These are phyloP conservation scores for Globodera ellingtonae DNA, from an alignment of 1,140 invertebrate genomes.

Conservation along the genomic window DNA sequence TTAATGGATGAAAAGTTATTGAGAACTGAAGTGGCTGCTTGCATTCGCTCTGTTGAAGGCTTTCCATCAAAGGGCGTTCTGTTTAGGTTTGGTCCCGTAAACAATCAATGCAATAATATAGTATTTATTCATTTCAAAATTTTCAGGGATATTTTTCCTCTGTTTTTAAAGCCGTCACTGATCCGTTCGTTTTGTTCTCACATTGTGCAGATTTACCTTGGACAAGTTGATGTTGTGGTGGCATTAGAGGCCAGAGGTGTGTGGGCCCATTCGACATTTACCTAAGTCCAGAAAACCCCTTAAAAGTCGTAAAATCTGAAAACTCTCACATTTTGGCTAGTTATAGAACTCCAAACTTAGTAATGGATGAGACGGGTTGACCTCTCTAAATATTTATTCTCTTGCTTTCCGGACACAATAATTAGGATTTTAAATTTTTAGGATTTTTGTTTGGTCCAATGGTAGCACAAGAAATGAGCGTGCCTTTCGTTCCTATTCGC, in stretches of 20 bases:
- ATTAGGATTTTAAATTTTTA: not conserved
- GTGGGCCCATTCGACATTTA: no score
- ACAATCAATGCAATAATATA: not conserved
- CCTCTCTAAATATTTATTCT: no score
- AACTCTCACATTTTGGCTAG: no score
- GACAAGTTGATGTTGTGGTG: conserved; percentile 32
- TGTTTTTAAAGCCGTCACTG: conserved; percentile 28
- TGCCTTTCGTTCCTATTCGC: conserved; percentile 36
- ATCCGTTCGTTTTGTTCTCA: conserved; percentile 21
- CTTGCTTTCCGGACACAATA: no score
- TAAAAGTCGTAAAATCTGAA: no score
- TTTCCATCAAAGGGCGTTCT: conserved; percentile 25
- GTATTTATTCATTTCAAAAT: not conserved
- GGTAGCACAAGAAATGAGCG: conserved; percentile 21
- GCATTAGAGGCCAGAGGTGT: conserved; percentile 35
- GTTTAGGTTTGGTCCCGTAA: conserved; percentile 8
- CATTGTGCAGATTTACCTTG: conserved; percentile 20
- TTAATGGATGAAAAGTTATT: not conserved
- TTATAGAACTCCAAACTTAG: no score
- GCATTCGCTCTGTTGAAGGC: conserved; percentile 12
- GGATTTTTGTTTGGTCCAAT: conserved; percentile 40
- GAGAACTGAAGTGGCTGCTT: conserved; percentile 10
- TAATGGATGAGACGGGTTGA: no score
- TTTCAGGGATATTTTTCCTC: conserved; percentile 30
- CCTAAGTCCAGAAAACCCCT: no score